Evolutionary conservation across 2,888 invertebrate genomes (phyloP), one percentile per base, ranked within the genome.

Genomic region (Raillietiella orientalis): DNA sequence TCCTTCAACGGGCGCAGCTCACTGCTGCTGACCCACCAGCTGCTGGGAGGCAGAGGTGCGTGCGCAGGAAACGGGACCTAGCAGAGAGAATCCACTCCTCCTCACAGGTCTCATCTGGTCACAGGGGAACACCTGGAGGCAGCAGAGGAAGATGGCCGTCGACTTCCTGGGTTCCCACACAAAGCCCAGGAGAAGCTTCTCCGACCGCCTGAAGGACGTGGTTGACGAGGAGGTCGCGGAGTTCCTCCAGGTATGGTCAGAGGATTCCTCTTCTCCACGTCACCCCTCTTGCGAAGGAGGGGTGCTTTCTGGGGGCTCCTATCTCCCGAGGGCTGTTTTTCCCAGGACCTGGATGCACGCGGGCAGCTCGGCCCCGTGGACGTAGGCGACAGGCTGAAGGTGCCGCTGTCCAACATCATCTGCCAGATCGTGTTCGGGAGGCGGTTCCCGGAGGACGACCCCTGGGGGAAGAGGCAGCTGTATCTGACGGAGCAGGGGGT

Each of bases 401-500:
- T 74, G 40, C 58, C 58, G 16, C 39, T 77, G 31, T 77, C 75
- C 13, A 70, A 71, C 37, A 52, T 66, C 12, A 54, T 77, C 29
- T 69, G 70, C 39, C 56, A 58, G 33, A 47, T 77, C 23, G 64
- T 75, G 11, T 71, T 74, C 38, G 77, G 77, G 0, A 56, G 56
- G 36, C 58, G 57, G 34, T 77, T 66, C 29, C 30, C 30, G 8
- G 35, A 36, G 16, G 32, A 37, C 4, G 66, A 75, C 40, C 51
- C 56, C 38, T 60, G 60, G 4, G 79, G 77, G 72, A 50, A 49
- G 28, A 69, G 69, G 59, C 47, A 75, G 28, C 59, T 66, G 37
- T 49, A 62, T 35, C 50, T 71, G 26, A 71, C 75, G 43, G 72
- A 74, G 40, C 69, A 72, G 42, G 75, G 77, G 2, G 62, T 67